These are phyloP conservation scores for Anseranas semipalmata DNA, from an alignment of 2,113 vertebrate genomes.

Conservation along the genomic window DNA sequence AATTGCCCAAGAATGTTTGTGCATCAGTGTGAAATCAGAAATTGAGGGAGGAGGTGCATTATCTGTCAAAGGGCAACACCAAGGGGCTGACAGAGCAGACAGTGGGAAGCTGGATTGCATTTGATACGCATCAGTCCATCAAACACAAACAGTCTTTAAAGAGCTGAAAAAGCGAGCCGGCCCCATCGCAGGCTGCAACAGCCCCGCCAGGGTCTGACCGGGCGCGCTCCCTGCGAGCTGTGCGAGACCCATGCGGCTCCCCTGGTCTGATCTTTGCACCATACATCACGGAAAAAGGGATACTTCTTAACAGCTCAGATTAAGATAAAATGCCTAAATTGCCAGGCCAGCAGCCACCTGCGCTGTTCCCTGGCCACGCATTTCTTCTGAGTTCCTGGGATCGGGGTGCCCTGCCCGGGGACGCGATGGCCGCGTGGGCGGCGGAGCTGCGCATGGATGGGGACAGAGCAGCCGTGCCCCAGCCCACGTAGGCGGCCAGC, in stretches of 20 bases:
- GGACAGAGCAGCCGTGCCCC: too few species aligned
- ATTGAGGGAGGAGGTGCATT: conserved; percentile 64
- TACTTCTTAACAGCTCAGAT: conserved; percentile 85
- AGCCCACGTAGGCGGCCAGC: neutral
- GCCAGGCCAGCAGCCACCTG: conserved; percentile 79
- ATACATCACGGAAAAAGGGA: conserved; percentile 84
- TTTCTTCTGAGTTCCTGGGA: conserved; percentile 52
- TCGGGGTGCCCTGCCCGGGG: neutral
- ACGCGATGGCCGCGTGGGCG: rapidly evolving
- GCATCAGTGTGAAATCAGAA: conserved; percentile 70
- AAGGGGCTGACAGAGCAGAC: conserved; percentile 68
- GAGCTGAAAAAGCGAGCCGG: conserved; percentile 25
- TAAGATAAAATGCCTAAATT: conserved; percentile 84
- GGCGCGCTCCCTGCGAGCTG: conserved; percentile 35
- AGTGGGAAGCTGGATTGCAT: conserved; percentile 75
- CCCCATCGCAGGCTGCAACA: neutral
- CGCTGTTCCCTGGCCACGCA: conserved; percentile 70
- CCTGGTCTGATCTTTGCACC: conserved; percentile 6
- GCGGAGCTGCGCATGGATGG: neutral
- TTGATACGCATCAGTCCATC: conserved; percentile 74
- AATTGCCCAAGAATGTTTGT: conserved; percentile 69
- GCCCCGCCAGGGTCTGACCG: conserved; percentile 57
- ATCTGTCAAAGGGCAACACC: conserved; percentile 69
- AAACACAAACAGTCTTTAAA: conserved; percentile 72
- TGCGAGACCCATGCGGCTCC: neutral